Conservation (phyloP, 2,113 vertebrate species). For the Tinamus guttatus region DNA sequence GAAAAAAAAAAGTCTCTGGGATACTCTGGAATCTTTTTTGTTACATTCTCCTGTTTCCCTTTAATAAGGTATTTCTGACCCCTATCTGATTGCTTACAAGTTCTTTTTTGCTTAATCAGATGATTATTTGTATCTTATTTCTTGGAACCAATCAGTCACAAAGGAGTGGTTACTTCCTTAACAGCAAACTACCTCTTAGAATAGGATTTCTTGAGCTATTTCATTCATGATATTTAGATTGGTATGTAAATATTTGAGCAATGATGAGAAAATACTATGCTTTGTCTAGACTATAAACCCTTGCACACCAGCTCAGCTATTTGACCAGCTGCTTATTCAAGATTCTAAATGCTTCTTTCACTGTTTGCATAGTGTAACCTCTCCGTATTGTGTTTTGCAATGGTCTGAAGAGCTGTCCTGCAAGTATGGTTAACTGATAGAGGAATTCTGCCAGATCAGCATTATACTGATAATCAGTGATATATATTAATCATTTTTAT, state of each 20-base stretch:
- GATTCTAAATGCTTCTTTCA: not conserved
- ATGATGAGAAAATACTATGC: not conserved
- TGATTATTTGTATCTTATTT: not conserved
- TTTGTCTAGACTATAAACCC: not conserved
- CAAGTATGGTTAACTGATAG: not conserved
- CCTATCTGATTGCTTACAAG: not conserved
- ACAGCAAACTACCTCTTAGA: not conserved
- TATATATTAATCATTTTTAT: not conserved
- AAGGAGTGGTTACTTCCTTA: not conserved
- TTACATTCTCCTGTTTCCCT: too few relatives aligned
- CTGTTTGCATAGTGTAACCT: fast-evolving
- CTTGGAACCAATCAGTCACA: not conserved
- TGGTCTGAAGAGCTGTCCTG: not conserved
- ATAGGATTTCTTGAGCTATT: not conserved
- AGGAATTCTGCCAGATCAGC: not conserved
- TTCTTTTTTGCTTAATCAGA: not conserved
- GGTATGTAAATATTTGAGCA: not conserved
- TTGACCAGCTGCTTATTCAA: not conserved
- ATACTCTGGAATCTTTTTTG: not conserved
- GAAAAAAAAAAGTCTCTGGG: not conserved
- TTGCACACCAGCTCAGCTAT: not conserved
- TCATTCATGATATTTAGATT: not conserved
- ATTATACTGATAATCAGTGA: too few relatives aligned
- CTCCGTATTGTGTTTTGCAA: not conserved
- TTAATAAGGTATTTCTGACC: not conserved